These are phyloP conservation scores for Axea sp. DNA, from an alignment of 2,888 invertebrate species.

Conservation along the genomic window DNA sequence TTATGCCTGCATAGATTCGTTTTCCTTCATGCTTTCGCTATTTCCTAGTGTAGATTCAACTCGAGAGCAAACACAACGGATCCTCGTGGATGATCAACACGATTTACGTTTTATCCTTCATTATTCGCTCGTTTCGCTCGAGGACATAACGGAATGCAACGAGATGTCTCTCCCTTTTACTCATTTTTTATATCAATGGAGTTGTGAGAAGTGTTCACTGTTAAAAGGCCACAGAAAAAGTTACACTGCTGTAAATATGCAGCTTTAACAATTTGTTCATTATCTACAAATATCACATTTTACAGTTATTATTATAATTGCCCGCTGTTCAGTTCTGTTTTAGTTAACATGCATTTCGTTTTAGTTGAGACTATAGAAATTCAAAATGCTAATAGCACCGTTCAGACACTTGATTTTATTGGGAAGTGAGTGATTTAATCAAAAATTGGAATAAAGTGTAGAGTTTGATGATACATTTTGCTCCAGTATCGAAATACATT, in stretches of 20 bases:
- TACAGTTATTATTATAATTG: slow-evolving; percentile 25
- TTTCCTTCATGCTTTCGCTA: slow-evolving; percentile 64
- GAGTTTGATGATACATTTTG: no score
- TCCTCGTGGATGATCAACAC: slow-evolving; percentile 65
- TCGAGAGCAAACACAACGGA: slow-evolving; percentile 56
- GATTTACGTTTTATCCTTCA: slow-evolving; percentile 71
- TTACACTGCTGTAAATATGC: neutral
- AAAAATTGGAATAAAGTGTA: no score
- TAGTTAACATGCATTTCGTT: slow-evolving; percentile 30
- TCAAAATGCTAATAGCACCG: no score
- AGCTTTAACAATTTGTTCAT: no score
- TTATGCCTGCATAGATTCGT: slow-evolving; percentile 68
- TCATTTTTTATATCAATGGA: slow-evolving; percentile 49
- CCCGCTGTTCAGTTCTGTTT: slow-evolving; percentile 5
- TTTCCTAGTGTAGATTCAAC: slow-evolving; percentile 59
- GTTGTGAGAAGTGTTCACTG: slow-evolving; percentile 23
- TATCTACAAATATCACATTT: no score
- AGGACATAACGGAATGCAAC: slow-evolving; percentile 68
- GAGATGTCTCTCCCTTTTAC: slow-evolving; percentile 56
- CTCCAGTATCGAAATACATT: no score
- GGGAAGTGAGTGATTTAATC: no score
- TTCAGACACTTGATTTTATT: no score
- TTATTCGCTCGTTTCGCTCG: slow-evolving; percentile 70
- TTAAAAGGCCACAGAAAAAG: neutral
- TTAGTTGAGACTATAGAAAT: no score